These are phyloP conservation scores for Paralinhomoeus sp. DNA, from an alignment of 2,888 invertebrate species.

Conservation along the genomic window DNA sequence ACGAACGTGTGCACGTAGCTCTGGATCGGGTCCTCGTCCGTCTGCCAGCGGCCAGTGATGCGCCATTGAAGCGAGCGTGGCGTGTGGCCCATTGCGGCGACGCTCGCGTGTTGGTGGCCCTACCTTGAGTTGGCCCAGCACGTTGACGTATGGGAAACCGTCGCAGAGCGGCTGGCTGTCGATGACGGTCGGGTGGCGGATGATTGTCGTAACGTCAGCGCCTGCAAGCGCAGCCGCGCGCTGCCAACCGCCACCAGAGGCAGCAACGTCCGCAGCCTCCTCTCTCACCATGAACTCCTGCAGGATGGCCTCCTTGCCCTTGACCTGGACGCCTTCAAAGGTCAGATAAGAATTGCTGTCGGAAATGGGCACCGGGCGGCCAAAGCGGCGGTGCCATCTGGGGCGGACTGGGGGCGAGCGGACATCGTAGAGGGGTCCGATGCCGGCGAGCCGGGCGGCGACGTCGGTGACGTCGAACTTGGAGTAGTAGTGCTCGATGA, in stretches of 20 bases:
- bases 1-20: conserved; percentile 78
- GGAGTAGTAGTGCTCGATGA: conserved; percentile 73
- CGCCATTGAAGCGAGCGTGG: not conserved
- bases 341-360: conserved; percentile 77
- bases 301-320: conserved; percentile 77
- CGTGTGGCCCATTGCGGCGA: not conserved
- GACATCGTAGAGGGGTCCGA: conserved; percentile 78
- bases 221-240: conserved; percentile 46
- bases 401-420: conserved; percentile 37
- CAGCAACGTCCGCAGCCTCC: too few relatives aligned
- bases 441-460: conserved; percentile 52
- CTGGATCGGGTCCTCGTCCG: conserved; percentile 84
- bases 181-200: conserved; percentile 65
- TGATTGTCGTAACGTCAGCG: conserved; percentile 74
- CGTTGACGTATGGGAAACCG: conserved; percentile 82
- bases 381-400: too few relatives aligned
- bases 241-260: too few relatives aligned
- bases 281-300: conserved; percentile 44
- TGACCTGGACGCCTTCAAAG: conserved; percentile 75
- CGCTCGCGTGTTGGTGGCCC: too few relatives aligned
- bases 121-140: conserved; percentile 87
- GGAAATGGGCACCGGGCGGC: too few relatives aligned
- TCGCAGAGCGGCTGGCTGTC: conserved; percentile 96
- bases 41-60: conserved; percentile 37
- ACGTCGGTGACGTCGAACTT: conserved; percentile 49